A percentile compares a stretch with the other conserved stretches of the same genome.
Evolutionary conservation across 1,140 invertebrate species (phyloP).

Genomic region (Megalopta genalis): DNA sequence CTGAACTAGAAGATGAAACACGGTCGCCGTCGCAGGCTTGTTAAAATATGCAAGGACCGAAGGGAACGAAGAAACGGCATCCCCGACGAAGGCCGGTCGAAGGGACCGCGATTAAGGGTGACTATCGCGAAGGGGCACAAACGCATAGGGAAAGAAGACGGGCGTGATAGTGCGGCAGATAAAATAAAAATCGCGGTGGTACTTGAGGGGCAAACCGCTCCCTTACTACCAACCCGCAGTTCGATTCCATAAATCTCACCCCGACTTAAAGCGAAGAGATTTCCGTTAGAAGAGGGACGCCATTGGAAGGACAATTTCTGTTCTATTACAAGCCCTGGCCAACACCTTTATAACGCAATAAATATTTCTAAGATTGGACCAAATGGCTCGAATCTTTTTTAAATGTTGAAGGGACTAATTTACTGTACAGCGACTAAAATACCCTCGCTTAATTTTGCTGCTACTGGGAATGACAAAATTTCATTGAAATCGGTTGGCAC

Average conservation of each 20-base stretch:
- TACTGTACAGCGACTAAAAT: too few species aligned
- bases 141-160: slow-evolving; percentile 21
- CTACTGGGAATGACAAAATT: too few species aligned
- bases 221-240: not conserved
- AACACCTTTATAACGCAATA: too few species aligned
- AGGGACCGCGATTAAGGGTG: not conserved
- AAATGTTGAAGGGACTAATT: too few species aligned
- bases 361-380: too few species aligned
- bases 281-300: not conserved
- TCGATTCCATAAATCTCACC: slow-evolving; percentile 65
- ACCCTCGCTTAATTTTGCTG: too few species aligned
- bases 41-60: slow-evolving; percentile 32
- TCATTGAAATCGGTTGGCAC: too few species aligned
- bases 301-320: too few species aligned
- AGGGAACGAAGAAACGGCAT: not conserved
- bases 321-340: too few species aligned
- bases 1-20: not conserved
- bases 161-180: not conserved
- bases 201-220: slow-evolving; percentile 28
- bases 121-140: not conserved
- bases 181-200: slow-evolving; percentile 42
- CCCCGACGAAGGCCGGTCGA: not conserved
- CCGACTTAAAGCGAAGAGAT: slow-evolving; percentile 30
- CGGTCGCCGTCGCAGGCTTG: slow-evolving; percentile 1
- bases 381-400: too few species aligned